Evolutionary conservation across 2,888 invertebrate species (phyloP).

Genomic region (Acheta domesticus): DNA sequence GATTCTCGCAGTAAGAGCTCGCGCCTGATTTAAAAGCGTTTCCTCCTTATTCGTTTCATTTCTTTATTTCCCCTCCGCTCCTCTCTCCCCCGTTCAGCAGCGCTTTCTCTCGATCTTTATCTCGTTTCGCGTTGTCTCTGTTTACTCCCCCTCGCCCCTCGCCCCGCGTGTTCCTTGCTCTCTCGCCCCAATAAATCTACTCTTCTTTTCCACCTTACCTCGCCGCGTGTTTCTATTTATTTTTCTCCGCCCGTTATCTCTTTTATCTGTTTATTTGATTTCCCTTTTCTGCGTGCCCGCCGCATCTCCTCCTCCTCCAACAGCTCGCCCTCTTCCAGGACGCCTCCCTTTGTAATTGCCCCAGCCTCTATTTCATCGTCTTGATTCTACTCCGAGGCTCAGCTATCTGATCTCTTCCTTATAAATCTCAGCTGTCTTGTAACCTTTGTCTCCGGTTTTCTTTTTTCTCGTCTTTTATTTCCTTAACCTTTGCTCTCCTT

Average conservation of each 20-base stretch:
- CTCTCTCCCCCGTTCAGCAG: neutral
- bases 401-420: neutral
- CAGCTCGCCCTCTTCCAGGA: neutral
- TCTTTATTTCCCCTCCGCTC: neutral
- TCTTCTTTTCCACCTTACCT: neutral
- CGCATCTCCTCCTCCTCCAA: neutral
- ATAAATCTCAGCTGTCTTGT: neutral
- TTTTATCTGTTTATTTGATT: slow-evolving; percentile 18
- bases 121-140: neutral
- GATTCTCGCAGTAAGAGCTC: neutral
- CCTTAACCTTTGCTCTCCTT: neutral
- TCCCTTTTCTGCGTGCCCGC: neutral
- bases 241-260: neutral
- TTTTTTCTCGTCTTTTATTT: neutral
- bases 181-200: neutral
- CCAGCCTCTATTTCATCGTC: neutral
- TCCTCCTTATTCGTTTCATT: slow-evolving; percentile 6
- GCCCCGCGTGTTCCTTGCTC: neutral
- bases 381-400: neutral
- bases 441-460: neutral
- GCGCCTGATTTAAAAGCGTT: slow-evolving; percentile 1
- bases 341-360: neutral
- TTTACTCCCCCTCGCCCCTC: neutral
- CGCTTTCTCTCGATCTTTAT: neutral
- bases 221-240: neutral